Percentiles rank a stretch among this genome's conserved stretches.
Conservation (phyloP, 1,140 invertebrate genomes). For the Polypedilum pembai region DNA sequence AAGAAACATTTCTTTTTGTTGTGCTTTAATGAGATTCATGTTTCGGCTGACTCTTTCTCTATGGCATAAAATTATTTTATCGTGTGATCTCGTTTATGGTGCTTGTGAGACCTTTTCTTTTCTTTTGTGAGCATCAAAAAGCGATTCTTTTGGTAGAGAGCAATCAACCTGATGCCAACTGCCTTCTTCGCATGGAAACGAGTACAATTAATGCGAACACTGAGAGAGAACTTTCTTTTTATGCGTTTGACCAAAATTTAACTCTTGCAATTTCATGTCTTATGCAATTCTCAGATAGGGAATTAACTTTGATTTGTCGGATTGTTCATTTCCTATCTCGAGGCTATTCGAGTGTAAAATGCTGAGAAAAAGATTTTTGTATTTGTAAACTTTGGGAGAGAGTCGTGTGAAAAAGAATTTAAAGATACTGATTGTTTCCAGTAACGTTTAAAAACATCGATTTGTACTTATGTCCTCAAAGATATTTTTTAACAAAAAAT, state of each 20-base stretch:
- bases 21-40: conserved; percentile 2
- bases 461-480: no score
- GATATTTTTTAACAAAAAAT: neutral
- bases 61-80: conserved; percentile 13
- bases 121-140: neutral
- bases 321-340: conserved; percentile 4
- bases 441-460: no score
- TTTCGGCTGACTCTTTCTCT: neutral
- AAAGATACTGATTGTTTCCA: no score
- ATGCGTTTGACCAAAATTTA: neutral
- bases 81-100: conserved; percentile 11
- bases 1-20: neutral
- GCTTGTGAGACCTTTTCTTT: neutral
- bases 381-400: neutral
- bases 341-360: neutral
- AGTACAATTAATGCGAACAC: neutral
- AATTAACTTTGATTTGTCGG: neutral
- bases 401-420: neutral
- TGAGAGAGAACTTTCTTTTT: neutral
- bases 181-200: neutral
- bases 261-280: neutral
- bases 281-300: neutral
- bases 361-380: neutral
- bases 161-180: conserved; percentile 15
- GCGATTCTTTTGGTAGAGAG: neutral